phyloP scores from a whole-genome alignment of 2,113 vertebrate species.

The Arvicanthis niloticus region DNA sequence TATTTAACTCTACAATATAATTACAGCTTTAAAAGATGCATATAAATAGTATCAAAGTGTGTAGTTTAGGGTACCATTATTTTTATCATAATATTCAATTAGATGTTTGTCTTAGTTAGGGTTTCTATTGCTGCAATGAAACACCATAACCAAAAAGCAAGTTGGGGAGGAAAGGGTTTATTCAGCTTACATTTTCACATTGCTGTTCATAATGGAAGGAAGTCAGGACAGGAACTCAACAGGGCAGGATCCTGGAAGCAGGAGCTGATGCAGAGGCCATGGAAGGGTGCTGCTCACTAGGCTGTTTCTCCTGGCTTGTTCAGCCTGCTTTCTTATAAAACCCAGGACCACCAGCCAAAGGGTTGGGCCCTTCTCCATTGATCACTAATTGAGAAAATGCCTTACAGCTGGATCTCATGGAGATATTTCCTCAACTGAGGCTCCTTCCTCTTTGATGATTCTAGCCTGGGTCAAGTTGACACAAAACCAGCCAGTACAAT shows the following conservation, averaged over 20 bases:
- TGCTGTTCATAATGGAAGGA: not conserved
- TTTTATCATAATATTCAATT: not conserved
- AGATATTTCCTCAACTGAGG: not conserved
- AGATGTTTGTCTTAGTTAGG: not conserved
- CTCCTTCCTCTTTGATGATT: not conserved
- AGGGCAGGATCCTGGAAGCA: not conserved
- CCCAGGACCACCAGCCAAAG: not conserved
- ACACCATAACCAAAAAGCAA: not conserved
- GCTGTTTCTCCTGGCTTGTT: not conserved
- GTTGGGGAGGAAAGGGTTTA: not conserved
- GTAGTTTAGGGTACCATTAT: not conserved
- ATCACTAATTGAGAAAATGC: not conserved
- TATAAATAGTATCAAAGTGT: not conserved
- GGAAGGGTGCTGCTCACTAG: not conserved
- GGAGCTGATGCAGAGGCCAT: not conserved
- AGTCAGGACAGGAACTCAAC: not conserved
- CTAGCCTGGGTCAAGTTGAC: not conserved
- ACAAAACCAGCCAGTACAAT: not conserved
- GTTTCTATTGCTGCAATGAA: not conserved
- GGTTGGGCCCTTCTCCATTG: not conserved
- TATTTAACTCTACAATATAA: not conserved
- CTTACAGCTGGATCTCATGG: not conserved
- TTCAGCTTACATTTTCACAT: not conserved
- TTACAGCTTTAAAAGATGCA: not conserved
- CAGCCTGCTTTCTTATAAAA: not conserved